A percentile compares a stretch with the other conserved stretches of the same genome.
Conservation (phyloP, 1,140 invertebrate species). For the Camponotus pennsylvanicus region DNA sequence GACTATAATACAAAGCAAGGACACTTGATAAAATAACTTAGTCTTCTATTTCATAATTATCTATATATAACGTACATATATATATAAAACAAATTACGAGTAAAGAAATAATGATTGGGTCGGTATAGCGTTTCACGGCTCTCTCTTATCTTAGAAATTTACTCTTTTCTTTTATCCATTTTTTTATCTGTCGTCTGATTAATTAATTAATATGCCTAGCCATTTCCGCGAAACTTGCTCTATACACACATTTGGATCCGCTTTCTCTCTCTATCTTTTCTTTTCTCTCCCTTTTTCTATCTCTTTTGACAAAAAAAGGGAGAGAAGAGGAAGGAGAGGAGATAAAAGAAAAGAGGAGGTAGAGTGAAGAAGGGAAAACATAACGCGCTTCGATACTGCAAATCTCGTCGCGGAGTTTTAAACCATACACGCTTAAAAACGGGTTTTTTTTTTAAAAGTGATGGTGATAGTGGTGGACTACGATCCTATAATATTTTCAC, state of each 20-base stretch:
- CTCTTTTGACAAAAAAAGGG: background rate
- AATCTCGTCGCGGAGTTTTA: slow-evolving; percentile 62
- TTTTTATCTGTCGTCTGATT: slow-evolving; percentile 65
- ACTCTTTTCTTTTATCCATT: slow-evolving; percentile 46
- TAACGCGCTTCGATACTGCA: slow-evolving; percentile 38
- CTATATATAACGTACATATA: slow-evolving; percentile 85
- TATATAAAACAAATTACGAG: slow-evolving; percentile 85
- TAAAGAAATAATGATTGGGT: slow-evolving; percentile 84
- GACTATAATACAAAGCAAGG: slow-evolving; percentile 87
- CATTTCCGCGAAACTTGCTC: slow-evolving; percentile 67
- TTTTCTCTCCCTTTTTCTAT: background rate
- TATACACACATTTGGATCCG: slow-evolving; percentile 51
- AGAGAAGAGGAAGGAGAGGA: background rate
- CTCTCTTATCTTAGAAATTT: slow-evolving; percentile 75
- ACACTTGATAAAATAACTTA: slow-evolving; percentile 87
- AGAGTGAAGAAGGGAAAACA: slow-evolving; percentile 59
- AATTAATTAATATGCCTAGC: slow-evolving; percentile 65
- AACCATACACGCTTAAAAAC: slow-evolving; percentile 66
- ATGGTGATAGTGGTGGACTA: slow-evolving; percentile 64
- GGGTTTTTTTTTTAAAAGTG: slow-evolving; percentile 46
- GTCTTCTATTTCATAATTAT: slow-evolving; percentile 86
- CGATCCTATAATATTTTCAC: slow-evolving; percentile 65
- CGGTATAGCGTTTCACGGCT: slow-evolving; percentile 79
- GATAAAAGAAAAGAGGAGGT: slow-evolving; percentile 36
- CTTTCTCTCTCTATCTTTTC: background rate